Evolutionary conservation across 2,797 vertebrate species (phyloP).

Genomic region (Alfaro cultratus): DNA sequence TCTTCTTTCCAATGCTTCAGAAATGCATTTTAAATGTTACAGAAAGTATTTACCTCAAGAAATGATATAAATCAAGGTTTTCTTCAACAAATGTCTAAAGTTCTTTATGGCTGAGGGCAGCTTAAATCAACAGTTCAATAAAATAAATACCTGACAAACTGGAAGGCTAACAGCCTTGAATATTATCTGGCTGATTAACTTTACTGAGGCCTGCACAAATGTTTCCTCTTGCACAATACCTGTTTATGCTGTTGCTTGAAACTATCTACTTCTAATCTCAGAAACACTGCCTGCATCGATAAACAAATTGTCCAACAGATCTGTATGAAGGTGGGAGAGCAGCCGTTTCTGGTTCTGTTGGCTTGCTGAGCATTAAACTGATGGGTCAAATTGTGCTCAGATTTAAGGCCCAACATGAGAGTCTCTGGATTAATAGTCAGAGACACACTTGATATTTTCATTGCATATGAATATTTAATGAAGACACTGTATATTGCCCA

Average conservation of each 20-base stretch:
- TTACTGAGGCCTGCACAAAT: constrained; percentile 61
- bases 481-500: constrained; percentile 15
- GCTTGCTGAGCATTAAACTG: constrained; percentile 60
- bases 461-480: constrained; percentile 17
- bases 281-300: constrained; percentile 54
- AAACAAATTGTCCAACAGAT: constrained; percentile 65
- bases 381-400: constrained; percentile 76
- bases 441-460: constrained; percentile 11
- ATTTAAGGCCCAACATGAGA: constrained; percentile 53
- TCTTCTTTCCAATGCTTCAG: neutral
- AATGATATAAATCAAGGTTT: neutral
- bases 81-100: neutral
- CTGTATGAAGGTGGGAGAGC: constrained; percentile 40
- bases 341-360: constrained; percentile 53
- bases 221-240: constrained; percentile 61
- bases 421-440: constrained; percentile 36
- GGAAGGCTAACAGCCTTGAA: constrained; percentile 59
- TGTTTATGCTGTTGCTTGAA: constrained; percentile 68
- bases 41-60: neutral
- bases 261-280: constrained; percentile 46
- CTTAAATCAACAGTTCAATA: constrained; percentile 54
- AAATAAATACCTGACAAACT: constrained; percentile 59
- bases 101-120: constrained; percentile 41
- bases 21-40: neutral
- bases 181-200: constrained; percentile 68